Conservation (phyloP, 2,888 invertebrate species). For the Nasonia oneida region DNA sequence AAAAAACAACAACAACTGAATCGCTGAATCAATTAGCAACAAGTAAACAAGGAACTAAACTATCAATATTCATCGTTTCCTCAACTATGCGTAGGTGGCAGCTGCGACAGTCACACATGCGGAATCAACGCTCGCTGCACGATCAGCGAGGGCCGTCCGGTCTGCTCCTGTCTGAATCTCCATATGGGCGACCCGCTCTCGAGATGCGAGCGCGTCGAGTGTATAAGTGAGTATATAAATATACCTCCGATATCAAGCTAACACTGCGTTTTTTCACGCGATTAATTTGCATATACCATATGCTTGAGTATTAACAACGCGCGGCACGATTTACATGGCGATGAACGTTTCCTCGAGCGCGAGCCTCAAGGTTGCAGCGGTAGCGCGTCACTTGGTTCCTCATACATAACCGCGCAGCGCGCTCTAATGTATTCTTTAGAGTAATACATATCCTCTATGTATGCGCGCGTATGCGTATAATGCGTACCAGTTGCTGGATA, state of each 20-base stretch:
- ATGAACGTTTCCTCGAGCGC: too few species aligned
- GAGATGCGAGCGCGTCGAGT: slow-evolving; percentile 87
- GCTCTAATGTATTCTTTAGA: neutral
- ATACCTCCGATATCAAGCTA: neutral
- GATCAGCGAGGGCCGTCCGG: slow-evolving; percentile 85
- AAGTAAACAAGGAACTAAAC: neutral
- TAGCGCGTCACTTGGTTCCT: neutral
- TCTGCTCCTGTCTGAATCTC: slow-evolving; percentile 89
- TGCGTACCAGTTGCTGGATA: neutral
- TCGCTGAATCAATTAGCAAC: too few species aligned
- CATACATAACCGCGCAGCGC: too few species aligned
- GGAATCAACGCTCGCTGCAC: slow-evolving; percentile 78
- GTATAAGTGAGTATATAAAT: slow-evolving; percentile 81
- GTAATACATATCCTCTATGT: too few species aligned
- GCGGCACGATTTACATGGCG: too few species aligned
- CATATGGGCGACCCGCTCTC: slow-evolving; percentile 90
- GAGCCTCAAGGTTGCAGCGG: neutral
- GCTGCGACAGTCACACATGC: slow-evolving; percentile 76
- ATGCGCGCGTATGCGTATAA: too few species aligned
- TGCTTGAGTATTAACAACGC: too few species aligned
- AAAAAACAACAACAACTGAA: too few species aligned
- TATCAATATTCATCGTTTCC: neutral
- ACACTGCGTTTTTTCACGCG: neutral
- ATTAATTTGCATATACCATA: neutral
- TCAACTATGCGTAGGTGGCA: slow-evolving; percentile 64